Evolutionary conservation across 1,140 invertebrate genomes (phyloP).

Genomic region (Aphelinus certus): DNA sequence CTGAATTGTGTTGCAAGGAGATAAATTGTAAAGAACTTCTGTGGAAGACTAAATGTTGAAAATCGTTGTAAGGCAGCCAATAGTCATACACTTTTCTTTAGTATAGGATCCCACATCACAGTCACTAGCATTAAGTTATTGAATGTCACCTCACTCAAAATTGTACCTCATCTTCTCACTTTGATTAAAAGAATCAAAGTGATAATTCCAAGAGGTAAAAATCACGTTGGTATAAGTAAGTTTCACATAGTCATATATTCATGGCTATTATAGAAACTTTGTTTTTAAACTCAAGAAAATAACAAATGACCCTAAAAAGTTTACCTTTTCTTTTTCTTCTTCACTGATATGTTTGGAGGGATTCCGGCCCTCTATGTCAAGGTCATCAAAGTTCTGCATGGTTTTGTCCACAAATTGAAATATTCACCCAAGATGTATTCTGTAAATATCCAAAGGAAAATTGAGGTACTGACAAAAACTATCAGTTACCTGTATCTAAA

Average conservation of each 20-base stretch:
- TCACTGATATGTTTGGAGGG: conserved; percentile 59
- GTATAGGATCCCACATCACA: conserved; percentile 35
- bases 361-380: conserved; percentile 65
- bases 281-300: too few relatives aligned
- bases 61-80: conserved; percentile 29
- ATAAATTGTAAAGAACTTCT: conserved; percentile 28
- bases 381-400: conserved; percentile 66
- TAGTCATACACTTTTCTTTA: conserved; percentile 31
- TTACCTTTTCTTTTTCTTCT: conserved; percentile 65
- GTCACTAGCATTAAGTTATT: conserved; percentile 28
- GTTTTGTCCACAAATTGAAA: conserved; percentile 37
- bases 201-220: conserved; percentile 38
- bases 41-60: conserved; percentile 31
- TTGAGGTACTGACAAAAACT: conserved; percentile 30
- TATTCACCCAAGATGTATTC: conserved; percentile 44
- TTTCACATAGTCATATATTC: conserved; percentile 2
- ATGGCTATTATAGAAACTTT: too few relatives aligned
- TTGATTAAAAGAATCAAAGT: conserved; percentile 40
- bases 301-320: conserved; percentile 31
- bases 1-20: conserved; percentile 17
- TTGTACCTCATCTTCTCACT: conserved; percentile 34
- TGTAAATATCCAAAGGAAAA: conserved; percentile 53
- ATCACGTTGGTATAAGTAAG: conserved; percentile 2
- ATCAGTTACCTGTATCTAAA: neutral
- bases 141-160: conserved; percentile 32